phyloP scores from a whole-genome alignment of 2,888 invertebrate genomes.

The Listrodromus nycthemerus region DNA sequence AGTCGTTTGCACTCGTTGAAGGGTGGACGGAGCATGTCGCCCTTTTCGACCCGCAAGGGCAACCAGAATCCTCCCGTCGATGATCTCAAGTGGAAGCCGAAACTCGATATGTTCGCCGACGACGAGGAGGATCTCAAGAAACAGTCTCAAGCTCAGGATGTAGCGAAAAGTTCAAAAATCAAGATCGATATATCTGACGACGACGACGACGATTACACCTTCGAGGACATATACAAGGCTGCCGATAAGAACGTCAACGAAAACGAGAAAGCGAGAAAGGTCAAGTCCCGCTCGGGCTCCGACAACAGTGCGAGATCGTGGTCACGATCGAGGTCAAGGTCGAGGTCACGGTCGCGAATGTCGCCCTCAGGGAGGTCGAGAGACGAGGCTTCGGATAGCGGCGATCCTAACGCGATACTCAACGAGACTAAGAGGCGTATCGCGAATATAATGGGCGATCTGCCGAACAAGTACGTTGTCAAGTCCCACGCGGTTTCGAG shows the following conservation, averaged over 20 bases:
- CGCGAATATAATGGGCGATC: conserved; percentile 88
- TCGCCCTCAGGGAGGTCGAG: conserved; percentile 60
- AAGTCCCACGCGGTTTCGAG: conserved; percentile 75
- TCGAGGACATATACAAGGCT: conserved; percentile 92
- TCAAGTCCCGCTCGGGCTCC: conserved; percentile 78
- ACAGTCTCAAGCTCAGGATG: conserved; percentile 54
- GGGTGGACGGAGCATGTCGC: conserved; percentile 82
- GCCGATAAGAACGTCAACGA: conserved; percentile 91
- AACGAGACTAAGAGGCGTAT: conserved; percentile 88
- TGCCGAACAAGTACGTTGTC: conserved; percentile 83
- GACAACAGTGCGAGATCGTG: conserved; percentile 74
- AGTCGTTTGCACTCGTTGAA: conserved; percentile 62
- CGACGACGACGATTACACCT: conserved; percentile 93
- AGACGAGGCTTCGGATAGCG: conserved; percentile 75
- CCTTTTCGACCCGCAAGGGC: conserved; percentile 85
- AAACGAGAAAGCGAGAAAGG: conserved; percentile 87
- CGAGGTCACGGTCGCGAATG: conserved; percentile 73
- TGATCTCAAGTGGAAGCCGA: conserved; percentile 80
- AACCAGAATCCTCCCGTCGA: conserved; percentile 84
- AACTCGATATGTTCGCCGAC: conserved; percentile 82
- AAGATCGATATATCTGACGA: conserved; percentile 87
- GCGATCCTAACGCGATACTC: conserved; percentile 84
- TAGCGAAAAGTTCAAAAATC: conserved; percentile 75
- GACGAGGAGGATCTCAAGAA: conserved; percentile 78
- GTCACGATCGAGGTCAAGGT: conserved; percentile 79